Conservation (phyloP, 2,888 invertebrate genomes). For the Amiota mariae region DNA sequence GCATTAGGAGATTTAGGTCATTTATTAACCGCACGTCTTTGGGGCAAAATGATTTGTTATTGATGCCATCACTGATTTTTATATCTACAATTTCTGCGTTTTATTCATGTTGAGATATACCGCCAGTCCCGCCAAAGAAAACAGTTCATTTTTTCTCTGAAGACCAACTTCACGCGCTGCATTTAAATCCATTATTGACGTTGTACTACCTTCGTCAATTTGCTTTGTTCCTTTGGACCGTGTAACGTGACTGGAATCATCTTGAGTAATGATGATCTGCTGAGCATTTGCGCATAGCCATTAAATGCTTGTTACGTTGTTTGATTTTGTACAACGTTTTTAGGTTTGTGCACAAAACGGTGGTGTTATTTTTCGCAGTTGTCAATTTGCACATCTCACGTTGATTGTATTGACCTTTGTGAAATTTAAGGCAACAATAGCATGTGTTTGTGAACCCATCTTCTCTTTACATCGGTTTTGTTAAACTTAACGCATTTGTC, state of each 20-base stretch:
- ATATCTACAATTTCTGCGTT: conserved; percentile 17
- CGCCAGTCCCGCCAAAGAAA: conserved; percentile 32
- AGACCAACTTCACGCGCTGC: conserved; percentile 3
- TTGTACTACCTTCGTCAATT: conserved; percentile 19
- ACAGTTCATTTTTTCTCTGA: conserved; percentile 20
- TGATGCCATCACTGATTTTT: conserved; percentile 22
- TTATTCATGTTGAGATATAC: conserved; percentile 28
- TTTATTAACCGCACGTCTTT: conserved; percentile 9
- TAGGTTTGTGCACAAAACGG: conserved; percentile 12
- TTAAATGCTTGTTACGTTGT: neutral
- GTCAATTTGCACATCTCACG: conserved; percentile 28
- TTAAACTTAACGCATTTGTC: no score
- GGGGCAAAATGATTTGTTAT: no score
- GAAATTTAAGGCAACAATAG: no score
- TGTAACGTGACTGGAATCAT: conserved; percentile 23
- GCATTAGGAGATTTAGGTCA: conserved; percentile 1
- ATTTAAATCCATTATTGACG: no score
- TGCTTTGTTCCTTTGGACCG: conserved; percentile 25
- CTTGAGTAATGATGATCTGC: conserved; percentile 30
- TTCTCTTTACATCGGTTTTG: no score
- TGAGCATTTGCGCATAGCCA: conserved; percentile 13
- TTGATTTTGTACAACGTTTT: neutral
- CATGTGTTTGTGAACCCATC: no score
- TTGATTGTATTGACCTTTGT: no score
- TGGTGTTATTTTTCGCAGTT: conserved; percentile 27